These are phyloP conservation scores for Pterocles burchelli DNA, from an alignment of 2,113 vertebrate genomes.

Conservation along the genomic window DNA sequence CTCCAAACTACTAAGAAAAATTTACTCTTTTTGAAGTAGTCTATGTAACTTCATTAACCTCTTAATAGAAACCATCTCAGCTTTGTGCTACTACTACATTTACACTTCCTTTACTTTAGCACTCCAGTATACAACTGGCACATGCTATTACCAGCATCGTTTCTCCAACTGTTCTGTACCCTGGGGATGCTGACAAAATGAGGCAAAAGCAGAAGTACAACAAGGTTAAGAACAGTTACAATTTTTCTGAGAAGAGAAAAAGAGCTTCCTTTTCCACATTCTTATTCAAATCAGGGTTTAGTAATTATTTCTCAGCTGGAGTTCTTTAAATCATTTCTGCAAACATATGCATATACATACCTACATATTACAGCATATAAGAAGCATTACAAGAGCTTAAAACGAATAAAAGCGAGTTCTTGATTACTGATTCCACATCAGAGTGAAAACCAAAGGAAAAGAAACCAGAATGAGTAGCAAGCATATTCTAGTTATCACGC, in stretches of 20 bases:
- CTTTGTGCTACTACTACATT: background rate
- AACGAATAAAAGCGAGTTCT: background rate
- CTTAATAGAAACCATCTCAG: background rate
- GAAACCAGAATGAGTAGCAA: background rate
- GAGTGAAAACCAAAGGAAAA: background rate
- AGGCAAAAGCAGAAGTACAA: background rate
- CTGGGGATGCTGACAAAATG: background rate
- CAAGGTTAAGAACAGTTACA: background rate
- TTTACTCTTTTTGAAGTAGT: background rate
- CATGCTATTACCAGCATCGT: background rate
- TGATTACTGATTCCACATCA: background rate
- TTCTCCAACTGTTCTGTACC: background rate
- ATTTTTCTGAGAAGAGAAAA: background rate
- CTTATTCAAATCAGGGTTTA: background rate
- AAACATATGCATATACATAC: background rate
- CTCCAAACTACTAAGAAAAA: background rate
- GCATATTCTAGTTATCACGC: background rate
- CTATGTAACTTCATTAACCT: background rate
- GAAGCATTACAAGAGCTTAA: background rate
- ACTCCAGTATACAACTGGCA: background rate
- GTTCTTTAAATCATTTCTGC: background rate
- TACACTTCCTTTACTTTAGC: background rate
- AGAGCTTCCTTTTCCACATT: background rate
- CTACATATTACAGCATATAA: background rate
- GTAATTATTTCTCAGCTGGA: background rate